These are phyloP conservation scores for Dendrolimus houi DNA, from an alignment of 2,888 invertebrate genomes.

Conservation along the genomic window DNA sequence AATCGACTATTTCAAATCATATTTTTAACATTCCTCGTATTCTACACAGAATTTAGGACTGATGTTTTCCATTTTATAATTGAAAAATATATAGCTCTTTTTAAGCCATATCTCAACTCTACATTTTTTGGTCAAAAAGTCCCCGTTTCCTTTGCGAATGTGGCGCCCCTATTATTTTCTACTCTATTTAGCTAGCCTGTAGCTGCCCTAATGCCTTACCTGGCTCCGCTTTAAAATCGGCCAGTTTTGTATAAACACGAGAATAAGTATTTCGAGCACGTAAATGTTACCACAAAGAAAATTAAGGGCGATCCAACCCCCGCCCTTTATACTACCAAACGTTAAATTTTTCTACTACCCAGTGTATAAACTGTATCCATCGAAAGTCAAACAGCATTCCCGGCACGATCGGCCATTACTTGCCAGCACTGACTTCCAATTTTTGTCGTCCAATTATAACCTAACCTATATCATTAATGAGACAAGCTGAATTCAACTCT, in stretches of 20 bases:
- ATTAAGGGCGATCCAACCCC: slow-evolving; percentile 35
- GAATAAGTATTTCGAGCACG: slow-evolving; percentile 44
- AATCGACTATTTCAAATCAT: no score
- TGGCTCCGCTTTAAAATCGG: not conserved
- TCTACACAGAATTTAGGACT: no score
- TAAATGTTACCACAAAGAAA: slow-evolving; percentile 44
- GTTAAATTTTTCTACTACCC: slow-evolving; percentile 41
- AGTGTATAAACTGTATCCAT: slow-evolving; percentile 43
- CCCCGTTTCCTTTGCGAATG: no score
- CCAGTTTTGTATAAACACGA: slow-evolving; percentile 14
- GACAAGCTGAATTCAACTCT: slow-evolving; percentile 20
- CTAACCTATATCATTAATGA: slow-evolving; percentile 23
- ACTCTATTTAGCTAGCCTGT: no score
- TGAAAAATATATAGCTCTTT: no score
- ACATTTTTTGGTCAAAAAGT: no score
- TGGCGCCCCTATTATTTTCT: no score
- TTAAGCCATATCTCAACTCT: no score
- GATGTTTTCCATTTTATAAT: no score
- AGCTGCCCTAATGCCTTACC: not conserved
- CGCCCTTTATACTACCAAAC: slow-evolving; percentile 15
- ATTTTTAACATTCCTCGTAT: no score
- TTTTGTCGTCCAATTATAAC: slow-evolving; percentile 41
- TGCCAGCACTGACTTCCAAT: slow-evolving; percentile 74
- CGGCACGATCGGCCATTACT: slow-evolving; percentile 71
- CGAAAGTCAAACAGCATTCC: slow-evolving; percentile 63